Evolutionary conservation across 2,797 vertebrate species (phyloP).

Genomic region (Hypotaenidia philippensis): DNA sequence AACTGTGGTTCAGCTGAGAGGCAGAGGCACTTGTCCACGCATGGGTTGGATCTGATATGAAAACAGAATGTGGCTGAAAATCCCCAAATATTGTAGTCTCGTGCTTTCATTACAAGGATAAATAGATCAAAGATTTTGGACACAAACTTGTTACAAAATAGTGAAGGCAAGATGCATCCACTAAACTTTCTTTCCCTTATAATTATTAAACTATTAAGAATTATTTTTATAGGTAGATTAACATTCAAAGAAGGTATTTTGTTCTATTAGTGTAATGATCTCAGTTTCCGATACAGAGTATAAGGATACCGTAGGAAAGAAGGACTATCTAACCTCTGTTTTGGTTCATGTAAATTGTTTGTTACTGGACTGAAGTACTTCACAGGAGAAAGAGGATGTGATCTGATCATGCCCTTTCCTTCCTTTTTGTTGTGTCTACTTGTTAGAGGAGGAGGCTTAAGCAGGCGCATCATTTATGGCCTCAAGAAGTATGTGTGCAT

Average conservation of each 20-base stretch:
- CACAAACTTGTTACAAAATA: not conserved
- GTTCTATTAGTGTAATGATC: not conserved
- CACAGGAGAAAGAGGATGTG: not conserved
- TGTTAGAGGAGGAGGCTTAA: not conserved
- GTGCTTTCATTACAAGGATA: not conserved
- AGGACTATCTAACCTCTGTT: not conserved
- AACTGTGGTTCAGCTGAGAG: not conserved
- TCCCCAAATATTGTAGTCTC: not conserved
- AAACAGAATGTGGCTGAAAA: not conserved
- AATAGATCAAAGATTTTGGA: not conserved
- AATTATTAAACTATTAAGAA: not conserved
- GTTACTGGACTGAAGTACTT: not conserved
- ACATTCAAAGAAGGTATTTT: not conserved
- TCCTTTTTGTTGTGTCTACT: not conserved
- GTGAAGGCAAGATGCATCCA: not conserved
- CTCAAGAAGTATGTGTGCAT: not conserved
- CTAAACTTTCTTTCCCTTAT: not conserved
- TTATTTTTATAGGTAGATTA: not conserved
- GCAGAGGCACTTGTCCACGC: accelerated
- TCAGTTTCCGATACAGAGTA: not conserved
- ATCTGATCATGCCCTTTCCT: not conserved
- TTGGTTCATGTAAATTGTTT: not conserved
- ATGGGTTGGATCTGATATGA: not conserved
- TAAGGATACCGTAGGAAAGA: not conserved
- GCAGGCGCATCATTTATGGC: not conserved